Evolutionary conservation across 2,888 invertebrate genomes (phyloP), one percentile per base, ranked within the genome.

Genomic region (Ochropleura plecta): DNA sequence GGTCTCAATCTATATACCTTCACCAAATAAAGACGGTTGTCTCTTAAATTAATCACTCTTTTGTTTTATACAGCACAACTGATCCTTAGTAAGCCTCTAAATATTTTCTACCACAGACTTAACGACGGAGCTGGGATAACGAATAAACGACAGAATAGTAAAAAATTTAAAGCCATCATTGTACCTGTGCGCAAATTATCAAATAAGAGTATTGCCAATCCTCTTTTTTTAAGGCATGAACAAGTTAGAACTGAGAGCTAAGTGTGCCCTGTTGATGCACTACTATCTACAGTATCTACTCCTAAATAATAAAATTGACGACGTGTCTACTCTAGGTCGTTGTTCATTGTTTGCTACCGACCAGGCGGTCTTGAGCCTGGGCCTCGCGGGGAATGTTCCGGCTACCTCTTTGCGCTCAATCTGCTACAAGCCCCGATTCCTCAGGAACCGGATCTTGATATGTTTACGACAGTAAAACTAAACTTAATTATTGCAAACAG

Each of bases 41-140:
- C 10, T 67, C 18, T 3, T 48, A 60, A 66, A 42, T 70, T 30
- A 60, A n/a, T 53, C 20, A 59, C 18, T 57, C 3, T 16, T 55
- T 68, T 55, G 14, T n/a, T 57, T 5, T 16, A 20, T 51, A 75
- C 40, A 20, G 63, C 40, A 53, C 20, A 51, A 42, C 7, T 48
- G 51, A 44, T 78, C 30, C 44, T 0, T 30, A 48, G 4, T 60
- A 55, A 79, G n/a, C 44, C 40, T 63, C 71, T 30, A 44, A 18
- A 70, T 63, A 44, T 30, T 62, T 30, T 79, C 9, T 40, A 55
- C 5, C n/a, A 18, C 30, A 53, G 12, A n/a, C 3, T 4, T 30
- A 62, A 48, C 62, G 42, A 62, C 9, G 42, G 44, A 53, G 20
- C 20, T 18, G 16, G 30, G 10, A n/a, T 16, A 48, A 60, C 65